Evolutionary conservation across 2,797 vertebrate genomes (phyloP), one percentile per base, ranked within the genome.

Genomic region (Lagorchestes hirsutus): DNA sequence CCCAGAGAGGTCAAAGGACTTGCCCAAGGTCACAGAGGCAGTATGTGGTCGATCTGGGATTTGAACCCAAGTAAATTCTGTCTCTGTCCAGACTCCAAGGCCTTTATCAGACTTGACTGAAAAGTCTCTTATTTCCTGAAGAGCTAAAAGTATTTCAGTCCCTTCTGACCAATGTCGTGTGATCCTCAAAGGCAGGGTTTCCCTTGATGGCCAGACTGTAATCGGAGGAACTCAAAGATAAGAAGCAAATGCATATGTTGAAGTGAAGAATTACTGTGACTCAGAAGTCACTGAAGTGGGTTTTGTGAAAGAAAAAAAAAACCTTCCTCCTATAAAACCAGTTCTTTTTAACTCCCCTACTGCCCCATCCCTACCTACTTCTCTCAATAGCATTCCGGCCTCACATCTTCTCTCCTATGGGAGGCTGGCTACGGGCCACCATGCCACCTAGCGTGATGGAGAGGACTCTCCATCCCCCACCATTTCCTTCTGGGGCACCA

Each of bases 71-170:
- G 40, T 27, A 46, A 87, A 9, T 50, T 40, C 40, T 46, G 40
- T 87, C 22, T 87, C 74, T 50, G 40, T 27, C 74, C 40, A 46
- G 74, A 87, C 8, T 40, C 40, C 24, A 12, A 87, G 13, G 74
- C 74, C 74, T 87, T 87, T 46, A 46, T 87, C 22, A 0, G 40
- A 87, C 40, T 87, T 46, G 74, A 46, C 74, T 82, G 74, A 82
- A 82, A 82, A 82, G 40, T 82, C 74, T 46, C 67, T 74, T 74
- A 27, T 82, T 87, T 87, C 74, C 74, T 87, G 40, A 87, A 87
- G 74, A 46, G 74, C 74, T 87, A 87, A 87, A 87, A 87, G 74
- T 87, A 87, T 87, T 87, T 87, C 74, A 87, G 74, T 87, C 74
- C 74, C 74, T 87, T 87, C 74, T 87, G 74, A 24, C 74, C 74